These are phyloP conservation scores for Nymphalis polychloros DNA, from an alignment of 2,888 invertebrate genomes.

Conservation along the genomic window DNA sequence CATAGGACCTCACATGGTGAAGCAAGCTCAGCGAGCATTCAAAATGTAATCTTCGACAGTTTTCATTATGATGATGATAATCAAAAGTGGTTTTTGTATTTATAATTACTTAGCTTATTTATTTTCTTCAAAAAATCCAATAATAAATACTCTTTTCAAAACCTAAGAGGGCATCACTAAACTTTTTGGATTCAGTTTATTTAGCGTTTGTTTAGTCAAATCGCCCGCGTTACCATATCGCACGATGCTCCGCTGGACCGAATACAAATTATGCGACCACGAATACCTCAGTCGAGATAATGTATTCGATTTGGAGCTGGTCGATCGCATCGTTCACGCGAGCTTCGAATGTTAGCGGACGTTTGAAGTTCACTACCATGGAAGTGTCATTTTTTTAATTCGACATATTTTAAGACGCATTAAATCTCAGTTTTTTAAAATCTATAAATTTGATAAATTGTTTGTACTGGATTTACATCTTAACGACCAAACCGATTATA, in stretches of 20 bases:
- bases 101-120: no score
- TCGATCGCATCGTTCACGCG: slow-evolving; percentile 78
- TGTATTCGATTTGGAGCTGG: slow-evolving; percentile 67
- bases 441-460: no score
- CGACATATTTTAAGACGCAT: neutral
- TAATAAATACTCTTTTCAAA: neutral
- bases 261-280: slow-evolving; percentile 71
- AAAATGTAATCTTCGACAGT: no score
- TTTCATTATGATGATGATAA: no score
- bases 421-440: neutral
- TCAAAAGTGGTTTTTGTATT: no score
- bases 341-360: slow-evolving; percentile 59
- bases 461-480: no score
- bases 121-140: no score
- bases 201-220: slow-evolving; percentile 33
- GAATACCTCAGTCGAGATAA: slow-evolving; percentile 66
- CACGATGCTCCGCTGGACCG: slow-evolving; percentile 37
- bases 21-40: no score
- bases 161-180: neutral
- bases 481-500: no score
- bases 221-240: slow-evolving; percentile 43
- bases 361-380: slow-evolving; percentile 32
- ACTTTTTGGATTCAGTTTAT: slow-evolving; percentile 5
- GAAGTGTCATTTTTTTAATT: neutral
- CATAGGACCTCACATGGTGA: no score